A percentile compares a stretch with the other conserved stretches of the same genome.
Evolutionary conservation across 2,888 invertebrate species (phyloP).

Genomic region (Trachelus tabidus): DNA sequence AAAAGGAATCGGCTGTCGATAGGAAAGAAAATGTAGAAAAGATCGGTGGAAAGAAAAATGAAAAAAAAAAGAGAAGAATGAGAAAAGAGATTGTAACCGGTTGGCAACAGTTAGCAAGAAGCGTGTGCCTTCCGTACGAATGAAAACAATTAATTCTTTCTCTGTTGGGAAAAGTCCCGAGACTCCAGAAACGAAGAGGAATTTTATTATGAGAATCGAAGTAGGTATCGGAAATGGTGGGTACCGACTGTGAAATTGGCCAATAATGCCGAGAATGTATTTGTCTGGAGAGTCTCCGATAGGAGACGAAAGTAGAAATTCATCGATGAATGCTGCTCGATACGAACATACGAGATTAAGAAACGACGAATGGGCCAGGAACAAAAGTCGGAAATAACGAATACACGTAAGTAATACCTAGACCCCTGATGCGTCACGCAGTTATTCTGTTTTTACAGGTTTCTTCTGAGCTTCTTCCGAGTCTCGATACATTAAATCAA

Average conservation of each 20-base stretch:
- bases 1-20: not conserved
- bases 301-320: not conserved
- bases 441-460: not conserved
- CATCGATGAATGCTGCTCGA: not conserved
- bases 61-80: not conserved
- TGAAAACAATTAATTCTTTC: not conserved
- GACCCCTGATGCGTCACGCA: not conserved
- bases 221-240: not conserved
- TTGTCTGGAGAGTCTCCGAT: not conserved
- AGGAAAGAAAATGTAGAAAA: not conserved
- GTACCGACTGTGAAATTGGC: constrained; percentile 34
- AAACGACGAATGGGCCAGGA: not conserved
- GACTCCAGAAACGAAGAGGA: not conserved
- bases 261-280: constrained; percentile 42
- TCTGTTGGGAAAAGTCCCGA: not conserved
- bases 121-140: not conserved
- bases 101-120: not conserved
- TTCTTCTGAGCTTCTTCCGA: not conserved
- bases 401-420: too few relatives aligned
- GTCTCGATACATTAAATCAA: too few relatives aligned
- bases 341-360: not conserved
- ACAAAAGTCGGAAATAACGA: too few relatives aligned
- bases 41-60: too few relatives aligned
- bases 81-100: not conserved
- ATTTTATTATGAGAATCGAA: not conserved